Evolutionary conservation across 2,113 vertebrate species (phyloP), one percentile per base, ranked within the genome.

Genomic region (Hipposideros armiger): DNA sequence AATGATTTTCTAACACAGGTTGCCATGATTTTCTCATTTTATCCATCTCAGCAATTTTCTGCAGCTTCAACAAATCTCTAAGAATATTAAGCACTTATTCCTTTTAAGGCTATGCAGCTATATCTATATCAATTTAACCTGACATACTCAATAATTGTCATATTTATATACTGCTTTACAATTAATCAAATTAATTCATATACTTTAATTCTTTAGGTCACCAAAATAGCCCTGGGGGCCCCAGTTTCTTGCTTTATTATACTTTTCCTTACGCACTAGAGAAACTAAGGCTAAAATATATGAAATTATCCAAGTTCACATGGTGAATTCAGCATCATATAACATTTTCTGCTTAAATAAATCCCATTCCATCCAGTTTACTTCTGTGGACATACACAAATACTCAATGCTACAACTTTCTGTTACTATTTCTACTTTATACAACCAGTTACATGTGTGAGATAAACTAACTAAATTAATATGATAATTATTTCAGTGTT

Each of bases 141-240:
- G 20, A 24, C 6, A 66, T 36, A 74, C 7, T 91, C 74, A 70
- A 54, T 72, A 50, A 72, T 54, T n/a, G 40, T 52, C 20, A 78
- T 82, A 80, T 54, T 92, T 85, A 78, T 42, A 82, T 2, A 74
- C 28, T 96, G 19, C 5, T 89, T 72, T 87, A 70, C 15, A 83
- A 85, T 72, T 83, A 87, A 70, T 67, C 54, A 70, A 52, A 14
- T 77, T 3, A 77, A n/a, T 78, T 84, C 17, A 66, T 36, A 40
- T 11, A 14, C 3, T 60, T 69, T 52, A 96, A 89, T n/a, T 66
- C 26, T 81, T 16, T 32, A 1, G 15, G 76, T 52, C 20, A 76
- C 42, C 56, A 73, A 36, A 84, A 56, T 17, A 50, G 1, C 1
- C 2, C 30, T 62, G 4, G 0, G 47, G 1, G 47, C 50, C 7